Percentiles rank a stretch among this genome's conserved stretches.
phyloP scores from a whole-genome alignment of 2,797 vertebrate species.

The Cynopterus sphinx region DNA sequence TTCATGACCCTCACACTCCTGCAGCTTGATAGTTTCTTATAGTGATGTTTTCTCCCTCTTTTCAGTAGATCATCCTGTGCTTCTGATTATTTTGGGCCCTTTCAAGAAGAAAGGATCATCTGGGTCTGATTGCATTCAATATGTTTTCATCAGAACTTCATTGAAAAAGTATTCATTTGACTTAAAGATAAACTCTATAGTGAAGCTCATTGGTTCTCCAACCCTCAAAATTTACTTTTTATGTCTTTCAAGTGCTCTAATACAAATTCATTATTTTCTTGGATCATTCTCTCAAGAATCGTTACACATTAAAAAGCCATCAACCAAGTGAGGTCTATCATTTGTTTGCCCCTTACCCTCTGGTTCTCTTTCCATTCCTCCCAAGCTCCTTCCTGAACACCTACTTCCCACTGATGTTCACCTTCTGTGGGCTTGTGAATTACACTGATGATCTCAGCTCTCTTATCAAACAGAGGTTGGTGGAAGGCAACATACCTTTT shows the following conservation, averaged over 20 bases:
- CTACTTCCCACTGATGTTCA: not conserved
- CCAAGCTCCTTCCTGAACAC: not conserved
- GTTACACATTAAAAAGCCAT: not conserved
- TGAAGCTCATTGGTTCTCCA: not conserved
- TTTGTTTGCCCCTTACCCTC: not conserved
- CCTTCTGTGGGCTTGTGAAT: not conserved
- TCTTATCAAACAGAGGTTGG: not conserved
- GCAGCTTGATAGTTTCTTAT: not conserved
- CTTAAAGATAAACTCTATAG: not conserved
- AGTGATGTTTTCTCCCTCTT: not conserved
- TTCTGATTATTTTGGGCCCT: not conserved
- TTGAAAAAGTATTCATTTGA: not conserved
- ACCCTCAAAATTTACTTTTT: not conserved
- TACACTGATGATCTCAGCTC: not conserved
- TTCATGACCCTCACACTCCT: not conserved
- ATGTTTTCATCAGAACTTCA: not conserved
- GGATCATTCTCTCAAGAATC: not conserved
- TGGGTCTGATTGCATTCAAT: not conserved
- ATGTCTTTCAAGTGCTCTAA: not conserved
- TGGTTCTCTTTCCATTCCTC: not conserved
- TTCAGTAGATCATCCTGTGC: not conserved
- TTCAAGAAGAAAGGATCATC: not conserved
- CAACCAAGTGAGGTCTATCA: not conserved
- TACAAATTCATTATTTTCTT: not conserved
- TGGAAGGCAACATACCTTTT: not conserved